Evolutionary conservation across 2,797 vertebrate species (phyloP).

Genomic region (Saxicola maurus): DNA sequence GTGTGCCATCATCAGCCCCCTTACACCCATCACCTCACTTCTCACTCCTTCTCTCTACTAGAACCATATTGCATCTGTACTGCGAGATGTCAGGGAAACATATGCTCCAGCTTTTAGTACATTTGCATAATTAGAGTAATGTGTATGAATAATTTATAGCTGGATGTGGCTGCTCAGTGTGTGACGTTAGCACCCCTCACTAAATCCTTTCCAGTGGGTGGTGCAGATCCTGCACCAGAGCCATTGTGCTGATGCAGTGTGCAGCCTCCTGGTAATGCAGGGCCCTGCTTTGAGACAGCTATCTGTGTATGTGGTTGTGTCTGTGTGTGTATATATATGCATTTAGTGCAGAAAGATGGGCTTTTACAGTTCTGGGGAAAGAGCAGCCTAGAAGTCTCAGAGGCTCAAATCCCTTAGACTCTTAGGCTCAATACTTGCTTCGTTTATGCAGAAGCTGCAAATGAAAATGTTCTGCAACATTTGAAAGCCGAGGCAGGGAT

Average conservation of each 20-base stretch:
- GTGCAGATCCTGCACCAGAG: conserved; percentile 35
- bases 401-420: neutral
- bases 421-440: neutral
- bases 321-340: neutral
- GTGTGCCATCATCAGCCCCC: neutral
- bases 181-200: conserved; percentile 39
- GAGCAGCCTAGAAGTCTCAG: neutral
- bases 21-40: neutral
- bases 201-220: conserved; percentile 44
- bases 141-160: conserved; percentile 84
- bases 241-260: neutral
- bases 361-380: neutral
- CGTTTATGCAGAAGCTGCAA: neutral
- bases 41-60: conserved; percentile 11
- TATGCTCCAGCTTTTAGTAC: conserved; percentile 77
- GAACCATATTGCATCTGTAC: conserved; percentile 64
- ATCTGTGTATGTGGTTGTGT: neutral
- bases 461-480: conserved; percentile 34
- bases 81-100: conserved; percentile 74
- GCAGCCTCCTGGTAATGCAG: neutral
- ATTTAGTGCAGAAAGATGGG: neutral
- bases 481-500: conserved; percentile 20
- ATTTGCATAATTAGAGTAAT: conserved; percentile 84
- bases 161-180: conserved; percentile 46
- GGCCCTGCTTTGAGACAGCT: neutral